A percentile compares a stretch with the other conserved stretches of the same genome.
Evolutionary conservation across 2,113 vertebrate species (phyloP).

Genomic region (Passer montanus): DNA sequence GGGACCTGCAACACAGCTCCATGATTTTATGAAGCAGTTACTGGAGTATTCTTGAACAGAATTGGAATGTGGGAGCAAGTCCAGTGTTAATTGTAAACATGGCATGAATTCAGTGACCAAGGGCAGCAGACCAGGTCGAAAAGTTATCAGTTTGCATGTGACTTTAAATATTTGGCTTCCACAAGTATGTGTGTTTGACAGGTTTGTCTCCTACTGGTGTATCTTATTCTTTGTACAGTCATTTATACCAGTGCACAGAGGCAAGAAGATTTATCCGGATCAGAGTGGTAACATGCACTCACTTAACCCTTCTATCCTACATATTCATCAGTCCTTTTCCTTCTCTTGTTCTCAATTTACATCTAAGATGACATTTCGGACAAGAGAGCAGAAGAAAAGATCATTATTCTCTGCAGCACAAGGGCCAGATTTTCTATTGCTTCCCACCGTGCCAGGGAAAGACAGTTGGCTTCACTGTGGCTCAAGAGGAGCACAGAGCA

Average conservation of each 20-base stretch:
- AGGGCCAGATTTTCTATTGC: neutral
- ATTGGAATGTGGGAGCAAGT: neutral
- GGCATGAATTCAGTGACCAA: neutral
- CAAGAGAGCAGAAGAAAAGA: neutral
- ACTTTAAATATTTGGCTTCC: neutral
- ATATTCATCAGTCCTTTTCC: neutral
- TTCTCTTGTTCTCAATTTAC: neutral
- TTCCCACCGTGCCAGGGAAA: neutral
- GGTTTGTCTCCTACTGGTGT: neutral
- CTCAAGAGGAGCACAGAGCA: neutral
- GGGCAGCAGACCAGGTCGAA: neutral
- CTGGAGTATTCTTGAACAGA: neutral
- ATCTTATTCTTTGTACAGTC: neutral
- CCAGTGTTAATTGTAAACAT: neutral
- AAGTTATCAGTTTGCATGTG: neutral
- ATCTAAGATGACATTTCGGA: neutral
- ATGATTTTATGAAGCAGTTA: neutral
- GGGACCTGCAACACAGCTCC: neutral
- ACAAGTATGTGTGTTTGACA: neutral
- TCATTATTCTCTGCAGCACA: neutral
- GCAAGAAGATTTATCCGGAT: neutral
- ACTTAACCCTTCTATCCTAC: neutral
- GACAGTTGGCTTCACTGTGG: neutral
- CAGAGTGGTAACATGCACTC: neutral
- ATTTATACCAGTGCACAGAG: accelerated